phyloP scores from a whole-genome alignment of 2,888 invertebrate species.

The Phymatocera aterrima region DNA sequence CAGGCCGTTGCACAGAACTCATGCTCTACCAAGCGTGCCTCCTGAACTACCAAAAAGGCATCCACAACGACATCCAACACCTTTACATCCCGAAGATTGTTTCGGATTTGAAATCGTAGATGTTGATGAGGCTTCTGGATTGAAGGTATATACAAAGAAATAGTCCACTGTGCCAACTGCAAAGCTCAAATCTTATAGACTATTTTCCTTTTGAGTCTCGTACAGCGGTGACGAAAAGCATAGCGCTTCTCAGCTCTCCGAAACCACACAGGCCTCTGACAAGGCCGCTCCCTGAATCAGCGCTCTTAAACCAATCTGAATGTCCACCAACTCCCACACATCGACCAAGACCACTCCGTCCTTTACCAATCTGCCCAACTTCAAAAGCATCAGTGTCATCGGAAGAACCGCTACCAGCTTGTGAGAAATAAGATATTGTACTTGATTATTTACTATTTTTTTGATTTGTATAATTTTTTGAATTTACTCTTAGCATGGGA shows the following conservation, averaged over 20 bases:
- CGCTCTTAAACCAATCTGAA: constrained; percentile 76
- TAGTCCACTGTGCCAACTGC: background rate
- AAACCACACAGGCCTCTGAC: constrained; percentile 71
- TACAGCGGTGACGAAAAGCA: constrained; percentile 71
- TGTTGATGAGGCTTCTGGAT: constrained; percentile 81
- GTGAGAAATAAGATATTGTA: constrained; percentile 74
- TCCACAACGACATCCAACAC: constrained; percentile 80
- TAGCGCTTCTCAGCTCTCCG: constrained; percentile 76
- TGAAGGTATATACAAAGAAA: constrained; percentile 61
- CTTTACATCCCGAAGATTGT: constrained; percentile 82
- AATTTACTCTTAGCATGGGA: constrained; percentile 88
- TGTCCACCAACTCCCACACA: constrained; percentile 94
- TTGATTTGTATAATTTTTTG: background rate
- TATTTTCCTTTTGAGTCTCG: constrained; percentile 64
- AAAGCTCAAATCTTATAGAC: background rate
- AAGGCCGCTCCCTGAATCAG: constrained; percentile 61
- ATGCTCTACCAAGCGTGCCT: constrained; percentile 77
- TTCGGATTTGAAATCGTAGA: constrained; percentile 91
- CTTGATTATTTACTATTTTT: constrained; percentile 33
- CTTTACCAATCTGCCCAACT: constrained; percentile 72
- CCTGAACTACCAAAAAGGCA: constrained; percentile 84
- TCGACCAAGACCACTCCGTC: constrained; percentile 84
- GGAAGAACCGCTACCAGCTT: constrained; percentile 91
- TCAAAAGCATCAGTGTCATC: constrained; percentile 64
- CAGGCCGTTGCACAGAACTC: constrained; percentile 85